These are phyloP conservation scores for Drosophila meridiana DNA, from an alignment of 2,888 invertebrate genomes.

Conservation along the genomic window DNA sequence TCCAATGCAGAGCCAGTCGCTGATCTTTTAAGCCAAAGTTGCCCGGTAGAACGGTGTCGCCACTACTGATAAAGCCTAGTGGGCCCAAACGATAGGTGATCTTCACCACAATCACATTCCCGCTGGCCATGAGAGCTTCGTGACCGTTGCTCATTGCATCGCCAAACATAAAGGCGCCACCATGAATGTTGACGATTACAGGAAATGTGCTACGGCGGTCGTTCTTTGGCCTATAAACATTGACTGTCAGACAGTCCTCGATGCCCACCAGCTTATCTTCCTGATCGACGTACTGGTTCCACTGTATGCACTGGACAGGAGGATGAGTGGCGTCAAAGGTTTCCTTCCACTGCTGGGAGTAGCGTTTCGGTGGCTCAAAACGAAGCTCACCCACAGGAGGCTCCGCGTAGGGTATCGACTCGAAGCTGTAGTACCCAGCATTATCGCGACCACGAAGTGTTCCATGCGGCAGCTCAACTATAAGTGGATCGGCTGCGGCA, in stretches of 20 bases:
- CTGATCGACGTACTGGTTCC: constrained; percentile 84
- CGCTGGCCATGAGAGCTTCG: constrained; percentile 87
- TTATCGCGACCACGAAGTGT: constrained; percentile 71
- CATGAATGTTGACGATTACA: constrained; percentile 89
- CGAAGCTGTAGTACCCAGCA: constrained; percentile 86
- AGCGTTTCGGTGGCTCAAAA: constrained; percentile 85
- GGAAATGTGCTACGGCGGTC: constrained; percentile 84
- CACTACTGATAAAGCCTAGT: constrained; percentile 91
- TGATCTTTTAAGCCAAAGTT: constrained; percentile 59
- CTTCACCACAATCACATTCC: constrained; percentile 88
- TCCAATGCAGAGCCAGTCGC: constrained; percentile 54
- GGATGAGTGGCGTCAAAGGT: constrained; percentile 86
- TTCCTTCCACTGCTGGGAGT: constrained; percentile 59
- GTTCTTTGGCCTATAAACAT: constrained; percentile 87
- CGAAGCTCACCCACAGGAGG: constrained; percentile 88
- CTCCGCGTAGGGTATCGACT: constrained; percentile 89
- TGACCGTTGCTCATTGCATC: constrained; percentile 85
- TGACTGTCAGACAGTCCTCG: constrained; percentile 89
- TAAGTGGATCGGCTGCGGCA: constrained; percentile 35
- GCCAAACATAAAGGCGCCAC: constrained; percentile 90
- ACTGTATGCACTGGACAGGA: constrained; percentile 88
- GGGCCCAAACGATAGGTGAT: constrained; percentile 91
- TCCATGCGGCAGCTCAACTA: constrained; percentile 72
- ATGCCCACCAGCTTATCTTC: constrained; percentile 85
- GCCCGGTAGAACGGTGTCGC: constrained; percentile 88